These are phyloP conservation scores for Meriones unguiculatus DNA, from an alignment of 2,113 vertebrate species.

Conservation along the genomic window DNA sequence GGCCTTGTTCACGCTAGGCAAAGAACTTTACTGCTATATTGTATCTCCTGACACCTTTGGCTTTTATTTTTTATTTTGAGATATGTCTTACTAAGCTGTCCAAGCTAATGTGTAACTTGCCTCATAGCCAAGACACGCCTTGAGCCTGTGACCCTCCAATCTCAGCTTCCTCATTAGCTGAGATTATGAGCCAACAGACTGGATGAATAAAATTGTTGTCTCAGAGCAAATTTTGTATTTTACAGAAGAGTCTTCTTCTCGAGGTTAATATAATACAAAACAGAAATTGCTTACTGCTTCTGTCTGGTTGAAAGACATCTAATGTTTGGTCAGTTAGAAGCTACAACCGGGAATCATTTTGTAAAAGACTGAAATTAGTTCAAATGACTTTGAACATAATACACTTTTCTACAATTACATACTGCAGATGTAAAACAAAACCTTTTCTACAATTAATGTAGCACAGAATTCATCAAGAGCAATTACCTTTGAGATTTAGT, in stretches of 20 bases:
- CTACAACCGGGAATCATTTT: conserved; percentile 46
- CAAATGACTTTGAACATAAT: conserved; percentile 59
- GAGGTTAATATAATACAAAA: neutral
- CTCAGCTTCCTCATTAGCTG: neutral
- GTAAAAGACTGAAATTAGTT: conserved; percentile 53
- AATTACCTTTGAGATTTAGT: conserved; percentile 67
- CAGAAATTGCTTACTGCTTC: neutral
- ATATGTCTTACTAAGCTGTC: neutral
- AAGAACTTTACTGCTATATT: neutral
- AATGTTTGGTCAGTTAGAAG: conserved; percentile 24
- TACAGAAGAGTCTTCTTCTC: neutral
- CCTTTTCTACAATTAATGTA: conserved; percentile 71
- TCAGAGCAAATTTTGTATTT: neutral
- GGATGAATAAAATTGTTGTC: neutral
- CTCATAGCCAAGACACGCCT: neutral
- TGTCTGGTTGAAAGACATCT: neutral
- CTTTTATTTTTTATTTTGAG: neutral
- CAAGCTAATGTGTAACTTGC: neutral
- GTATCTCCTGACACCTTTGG: neutral
- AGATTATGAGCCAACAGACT: neutral
- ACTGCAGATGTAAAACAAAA: conserved; percentile 53
- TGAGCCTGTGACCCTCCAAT: neutral
- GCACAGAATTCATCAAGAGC: conserved; percentile 53
- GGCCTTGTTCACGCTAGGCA: neutral
- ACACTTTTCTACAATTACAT: conserved; percentile 52